Percentiles rank a stretch among this genome's conserved stretches.
phyloP scores from a whole-genome alignment of 2,888 invertebrate genomes.

The Lordiphosa andalusiaca region DNA sequence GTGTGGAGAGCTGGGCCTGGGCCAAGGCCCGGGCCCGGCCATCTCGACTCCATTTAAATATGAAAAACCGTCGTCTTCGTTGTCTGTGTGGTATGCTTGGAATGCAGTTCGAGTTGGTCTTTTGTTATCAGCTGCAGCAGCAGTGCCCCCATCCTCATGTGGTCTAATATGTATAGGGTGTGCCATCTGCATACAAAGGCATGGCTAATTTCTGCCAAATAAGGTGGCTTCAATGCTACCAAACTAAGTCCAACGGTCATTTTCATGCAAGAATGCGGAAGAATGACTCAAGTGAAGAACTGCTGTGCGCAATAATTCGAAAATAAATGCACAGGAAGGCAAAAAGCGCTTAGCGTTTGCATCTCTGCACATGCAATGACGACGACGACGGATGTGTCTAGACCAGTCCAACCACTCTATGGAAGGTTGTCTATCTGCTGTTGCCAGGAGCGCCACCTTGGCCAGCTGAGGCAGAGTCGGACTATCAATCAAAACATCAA shows the following conservation, averaged over 20 bases:
- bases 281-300: constrained; percentile 72
- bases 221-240: constrained; percentile 39
- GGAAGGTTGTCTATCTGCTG: constrained; percentile 36
- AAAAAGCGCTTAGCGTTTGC: constrained; percentile 58
- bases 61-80: constrained; percentile 55
- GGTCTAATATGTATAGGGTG: constrained; percentile 1
- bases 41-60: constrained; percentile 58
- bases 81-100: constrained; percentile 57
- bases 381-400: constrained; percentile 10
- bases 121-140: constrained; percentile 36
- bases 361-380: constrained; percentile 37
- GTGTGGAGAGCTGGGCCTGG: constrained; percentile 36
- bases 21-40: constrained; percentile 8
- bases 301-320: constrained; percentile 73
- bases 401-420: constrained; percentile 39
- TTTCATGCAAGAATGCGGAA: constrained; percentile 77
- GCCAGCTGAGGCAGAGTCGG: constrained; percentile 18
- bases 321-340: constrained; percentile 66
- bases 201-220: constrained; percentile 66
- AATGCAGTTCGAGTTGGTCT: constrained; percentile 48
- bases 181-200: constrained; percentile 22
- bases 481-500: constrained; percentile 71
- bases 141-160: constrained; percentile 9
- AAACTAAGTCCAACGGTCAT: constrained; percentile 65
- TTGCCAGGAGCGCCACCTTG: constrained; percentile 37